Conservation (phyloP, 1,140 invertebrate species). For the Manduca sexta region DNA sequence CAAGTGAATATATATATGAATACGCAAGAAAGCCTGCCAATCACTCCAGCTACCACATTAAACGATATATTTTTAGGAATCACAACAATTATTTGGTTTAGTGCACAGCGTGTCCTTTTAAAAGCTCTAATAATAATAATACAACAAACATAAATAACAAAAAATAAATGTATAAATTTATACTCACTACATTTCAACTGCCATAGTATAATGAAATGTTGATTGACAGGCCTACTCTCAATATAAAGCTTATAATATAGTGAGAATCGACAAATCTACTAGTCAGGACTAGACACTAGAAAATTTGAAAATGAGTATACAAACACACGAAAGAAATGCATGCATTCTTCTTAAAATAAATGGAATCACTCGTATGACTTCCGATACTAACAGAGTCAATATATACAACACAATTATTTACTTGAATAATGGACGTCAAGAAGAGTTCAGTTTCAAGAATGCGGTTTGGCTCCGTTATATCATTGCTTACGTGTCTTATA, state of each 20-base stretch:
- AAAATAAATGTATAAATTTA: not conserved
- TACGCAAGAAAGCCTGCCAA: constrained; percentile 41
- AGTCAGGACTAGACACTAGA: constrained; percentile 65
- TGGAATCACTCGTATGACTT: constrained; percentile 69
- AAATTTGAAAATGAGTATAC: constrained; percentile 64
- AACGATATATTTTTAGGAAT: constrained; percentile 27
- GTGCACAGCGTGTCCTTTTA: constrained; percentile 45
- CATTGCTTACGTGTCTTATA: not conserved
- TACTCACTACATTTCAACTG: not conserved
- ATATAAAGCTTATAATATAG: constrained; percentile 55
- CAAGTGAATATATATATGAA: no score
- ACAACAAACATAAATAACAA: constrained; percentile 15
- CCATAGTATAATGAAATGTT: constrained; percentile 1
- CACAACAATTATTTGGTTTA: constrained; percentile 61
- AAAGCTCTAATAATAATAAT: constrained; percentile 33
- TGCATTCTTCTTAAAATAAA: constrained; percentile 71
- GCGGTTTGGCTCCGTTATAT: no score
- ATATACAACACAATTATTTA: constrained; percentile 48
- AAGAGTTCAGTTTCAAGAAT: not conserved
- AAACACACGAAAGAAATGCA: constrained; percentile 70
- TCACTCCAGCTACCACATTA: constrained; percentile 13
- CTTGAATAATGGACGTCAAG: constrained; percentile 3
- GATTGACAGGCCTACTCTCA: constrained; percentile 42
- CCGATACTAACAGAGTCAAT: constrained; percentile 50
- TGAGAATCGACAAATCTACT: constrained; percentile 60